These are phyloP conservation scores for Poeciliopsis paucimaculata DNA, from an alignment of 2,797 vertebrate species.

Conservation along the genomic window DNA sequence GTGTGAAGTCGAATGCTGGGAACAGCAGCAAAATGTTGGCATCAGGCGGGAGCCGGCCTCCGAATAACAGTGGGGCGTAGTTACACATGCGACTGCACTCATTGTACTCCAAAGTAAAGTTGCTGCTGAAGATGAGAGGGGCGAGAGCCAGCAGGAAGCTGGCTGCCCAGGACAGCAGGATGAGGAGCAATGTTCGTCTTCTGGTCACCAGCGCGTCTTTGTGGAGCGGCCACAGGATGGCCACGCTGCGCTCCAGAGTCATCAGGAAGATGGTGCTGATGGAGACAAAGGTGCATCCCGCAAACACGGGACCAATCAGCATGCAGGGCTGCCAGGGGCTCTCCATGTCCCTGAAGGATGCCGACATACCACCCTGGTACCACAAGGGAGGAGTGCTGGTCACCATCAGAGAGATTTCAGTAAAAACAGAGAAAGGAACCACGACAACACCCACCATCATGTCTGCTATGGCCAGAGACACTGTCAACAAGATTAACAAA, in stretches of 20 bases:
- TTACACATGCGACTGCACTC: constrained; percentile 87
- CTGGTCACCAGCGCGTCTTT: constrained; percentile 83
- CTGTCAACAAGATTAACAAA: constrained; percentile 62
- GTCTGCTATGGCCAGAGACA: constrained; percentile 86
- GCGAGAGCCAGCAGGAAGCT: constrained; percentile 82
- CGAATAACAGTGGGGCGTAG: constrained; percentile 75
- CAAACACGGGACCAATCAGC: constrained; percentile 84
- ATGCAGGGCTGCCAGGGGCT: constrained; percentile 82
- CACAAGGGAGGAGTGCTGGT: constrained; percentile 74
- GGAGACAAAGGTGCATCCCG: constrained; percentile 86
- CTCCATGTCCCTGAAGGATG: constrained; percentile 34
- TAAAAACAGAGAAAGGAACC: constrained; percentile 87
- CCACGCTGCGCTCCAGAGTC: constrained; percentile 84
- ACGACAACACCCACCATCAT: constrained; percentile 85
- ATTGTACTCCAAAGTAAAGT: constrained; percentile 84
- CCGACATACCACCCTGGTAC: constrained; percentile 68
- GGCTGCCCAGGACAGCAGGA: constrained; percentile 81
- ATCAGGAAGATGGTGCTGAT: constrained; percentile 89
- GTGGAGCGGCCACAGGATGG: constrained; percentile 84
- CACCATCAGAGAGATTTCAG: constrained; percentile 82
- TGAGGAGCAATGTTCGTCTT: constrained; percentile 77
- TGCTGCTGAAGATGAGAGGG: constrained; percentile 77
- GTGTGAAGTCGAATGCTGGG: constrained; percentile 83
- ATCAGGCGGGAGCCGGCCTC: constrained; percentile 58
- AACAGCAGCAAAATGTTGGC: constrained; percentile 83